These are phyloP conservation scores for Apodemia duryi DNA, from an alignment of 2,888 invertebrate species.

Conservation along the genomic window DNA sequence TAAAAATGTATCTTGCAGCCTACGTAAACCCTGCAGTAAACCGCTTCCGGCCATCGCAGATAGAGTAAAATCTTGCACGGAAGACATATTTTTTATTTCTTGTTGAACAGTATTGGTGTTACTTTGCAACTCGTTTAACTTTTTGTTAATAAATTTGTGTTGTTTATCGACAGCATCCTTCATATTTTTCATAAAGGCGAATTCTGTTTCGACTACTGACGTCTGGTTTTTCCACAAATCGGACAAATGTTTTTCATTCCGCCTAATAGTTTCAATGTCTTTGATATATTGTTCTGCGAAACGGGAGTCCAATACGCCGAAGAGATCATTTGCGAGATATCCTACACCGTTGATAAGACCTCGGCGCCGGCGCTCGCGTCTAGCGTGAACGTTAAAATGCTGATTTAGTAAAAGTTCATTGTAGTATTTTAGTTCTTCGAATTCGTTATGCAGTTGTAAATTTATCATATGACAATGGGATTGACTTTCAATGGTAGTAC, in stretches of 20 bases:
- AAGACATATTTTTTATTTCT: background rate
- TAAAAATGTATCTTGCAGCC: constrained; percentile 16
- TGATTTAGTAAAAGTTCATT: too few relatives aligned
- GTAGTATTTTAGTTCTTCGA: too few relatives aligned
- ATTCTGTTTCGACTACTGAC: constrained; percentile 11
- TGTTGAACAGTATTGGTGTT: constrained; percentile 20
- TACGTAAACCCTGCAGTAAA: constrained; percentile 17
- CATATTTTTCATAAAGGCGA: too few relatives aligned
- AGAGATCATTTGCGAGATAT: constrained; percentile 19
- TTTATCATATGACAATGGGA: constrained; percentile 19
- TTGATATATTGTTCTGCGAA: constrained; percentile 20
- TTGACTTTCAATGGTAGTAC: constrained; percentile 12
- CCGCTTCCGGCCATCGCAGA: constrained; percentile 7
- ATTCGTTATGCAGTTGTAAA: background rate
- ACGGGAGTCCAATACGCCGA: constrained; percentile 18
- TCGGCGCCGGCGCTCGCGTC: constrained; percentile 18
- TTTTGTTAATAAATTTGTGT: too few relatives aligned
- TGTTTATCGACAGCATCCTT: too few relatives aligned
- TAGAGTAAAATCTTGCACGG: too few relatives aligned
- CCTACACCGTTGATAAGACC: constrained; percentile 26
- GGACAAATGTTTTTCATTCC: constrained; percentile 22
- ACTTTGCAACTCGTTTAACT: constrained; percentile 21
- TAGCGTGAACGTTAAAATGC: background rate
- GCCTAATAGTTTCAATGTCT: constrained; percentile 8
- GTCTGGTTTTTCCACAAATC: constrained; percentile 24